Percentiles rank a stretch among this genome's conserved stretches.
phyloP scores from a whole-genome alignment of 2,797 vertebrate species.

The Helarctos malayanus region DNA sequence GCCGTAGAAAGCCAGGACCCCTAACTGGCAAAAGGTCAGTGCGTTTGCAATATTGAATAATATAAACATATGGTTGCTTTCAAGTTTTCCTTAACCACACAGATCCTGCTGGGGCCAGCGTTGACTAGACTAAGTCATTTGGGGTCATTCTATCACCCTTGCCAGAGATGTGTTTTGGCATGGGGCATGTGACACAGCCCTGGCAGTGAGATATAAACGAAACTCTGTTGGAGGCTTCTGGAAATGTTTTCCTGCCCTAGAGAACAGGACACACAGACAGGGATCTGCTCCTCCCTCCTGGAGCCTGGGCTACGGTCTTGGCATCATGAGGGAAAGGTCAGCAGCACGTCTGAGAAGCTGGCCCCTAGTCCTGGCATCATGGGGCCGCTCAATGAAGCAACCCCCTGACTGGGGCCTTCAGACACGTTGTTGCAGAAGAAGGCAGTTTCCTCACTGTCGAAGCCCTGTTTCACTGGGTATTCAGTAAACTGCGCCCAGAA shows the following conservation, averaged over 20 bases:
- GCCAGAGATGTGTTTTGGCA: background rate
- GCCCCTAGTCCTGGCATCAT: background rate
- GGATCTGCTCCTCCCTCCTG: background rate
- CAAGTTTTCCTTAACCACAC: background rate
- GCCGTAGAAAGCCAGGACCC: background rate
- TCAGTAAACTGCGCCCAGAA: background rate
- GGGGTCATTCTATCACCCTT: accelerated
- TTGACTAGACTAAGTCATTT: accelerated
- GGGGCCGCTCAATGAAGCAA: background rate
- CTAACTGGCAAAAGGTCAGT: accelerated
- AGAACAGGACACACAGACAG: accelerated
- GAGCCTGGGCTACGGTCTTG: background rate
- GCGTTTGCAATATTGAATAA: background rate
- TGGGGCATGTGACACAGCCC: background rate
- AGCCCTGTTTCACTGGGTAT: background rate
- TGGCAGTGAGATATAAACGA: background rate
- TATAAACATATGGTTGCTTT: background rate
- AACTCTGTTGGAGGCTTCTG: background rate
- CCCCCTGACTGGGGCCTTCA: background rate
- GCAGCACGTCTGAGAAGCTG: background rate
- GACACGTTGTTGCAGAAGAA: background rate
- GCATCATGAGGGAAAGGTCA: background rate
- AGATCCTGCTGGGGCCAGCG: accelerated
- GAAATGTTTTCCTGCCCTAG: background rate
- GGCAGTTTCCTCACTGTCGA: accelerated